Base-by-base conservation (phyloP, 2,888 invertebrate species). In the Trachelus stipa region DNA sequence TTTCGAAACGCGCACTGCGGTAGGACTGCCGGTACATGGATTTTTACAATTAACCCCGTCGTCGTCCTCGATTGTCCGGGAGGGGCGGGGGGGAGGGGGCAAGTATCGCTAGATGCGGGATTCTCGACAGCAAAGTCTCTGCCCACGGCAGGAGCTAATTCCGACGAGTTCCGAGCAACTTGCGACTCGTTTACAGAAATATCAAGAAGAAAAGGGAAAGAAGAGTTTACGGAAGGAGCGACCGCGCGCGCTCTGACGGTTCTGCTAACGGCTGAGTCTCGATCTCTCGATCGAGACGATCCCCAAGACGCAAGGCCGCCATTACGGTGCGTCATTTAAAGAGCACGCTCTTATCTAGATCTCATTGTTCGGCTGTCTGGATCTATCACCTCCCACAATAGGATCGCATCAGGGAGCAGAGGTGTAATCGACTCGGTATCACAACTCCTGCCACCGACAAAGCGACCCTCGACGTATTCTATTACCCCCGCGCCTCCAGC, bases 311-410 rank as follows among this genome's bases (percentile, higher is more conserved):
- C 30, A 33, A 68, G 40, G 76, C 71, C 78, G 74, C 78, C 80
- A 81, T 80, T 79, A 80, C 78, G 68, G 71, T 30, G 77, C 78
- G 78, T 82, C 82, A 73, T 79, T 81, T 81, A 76, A 74, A 35
- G 68, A 77, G 76, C 76, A 34, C 34, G 34, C 73, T 37, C 76
- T 79, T 85, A 87, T 88, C 87, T 85, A 81, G 85, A 85, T 85
- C 83, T 80, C 85, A 86, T 86, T 86, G 85, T 86, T 79, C 81
- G 76, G 79, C 85, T 83, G 85, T 84, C 85, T 79, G 83, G 85
- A 86, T 88, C 85, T 85, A 87, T 87, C 87, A 86, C 85, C 85
- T 83, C 82, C 84, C 83, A 87, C 86, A 86, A 87, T 86, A 81
- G 83, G 76, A 80, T 82, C 79, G 76, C 80, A 80, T 79, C 82